Conservation (phyloP, 2,113 vertebrate species). For the Cettia cetti region DNA sequence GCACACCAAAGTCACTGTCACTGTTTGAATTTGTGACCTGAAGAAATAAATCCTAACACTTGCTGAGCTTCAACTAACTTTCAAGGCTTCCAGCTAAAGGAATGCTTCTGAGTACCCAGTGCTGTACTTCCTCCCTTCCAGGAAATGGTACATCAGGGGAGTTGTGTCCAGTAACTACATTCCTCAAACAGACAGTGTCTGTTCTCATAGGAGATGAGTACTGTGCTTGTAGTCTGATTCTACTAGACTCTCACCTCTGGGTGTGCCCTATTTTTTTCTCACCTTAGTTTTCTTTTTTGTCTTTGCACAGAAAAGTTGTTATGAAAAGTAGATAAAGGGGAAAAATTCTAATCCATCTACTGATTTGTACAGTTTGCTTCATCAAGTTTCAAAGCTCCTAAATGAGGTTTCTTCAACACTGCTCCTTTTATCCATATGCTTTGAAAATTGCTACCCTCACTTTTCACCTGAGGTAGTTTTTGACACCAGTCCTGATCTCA, state of each 20-base stretch:
- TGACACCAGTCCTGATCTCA: neutral
- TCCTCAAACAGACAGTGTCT: neutral
- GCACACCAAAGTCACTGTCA: neutral
- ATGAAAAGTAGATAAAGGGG: neutral
- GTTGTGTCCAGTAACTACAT: neutral
- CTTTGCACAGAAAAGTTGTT: neutral
- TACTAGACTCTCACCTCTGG: neutral
- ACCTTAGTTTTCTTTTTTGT: neutral
- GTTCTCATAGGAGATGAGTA: neutral
- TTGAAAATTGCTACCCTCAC: neutral
- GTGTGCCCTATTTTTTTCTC: neutral
- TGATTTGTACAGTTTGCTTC: neutral
- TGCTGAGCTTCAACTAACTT: neutral
- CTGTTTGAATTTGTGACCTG: neutral
- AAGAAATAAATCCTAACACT: constrained; percentile 22
- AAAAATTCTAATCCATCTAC: neutral
- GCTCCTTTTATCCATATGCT: neutral
- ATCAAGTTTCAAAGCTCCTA: neutral
- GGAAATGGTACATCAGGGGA: neutral
- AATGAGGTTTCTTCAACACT: neutral
- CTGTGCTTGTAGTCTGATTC: neutral
- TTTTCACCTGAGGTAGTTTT: neutral
- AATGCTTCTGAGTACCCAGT: neutral
- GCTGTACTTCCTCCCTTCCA: neutral
- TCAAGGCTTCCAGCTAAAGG: neutral